phyloP scores from a whole-genome alignment of 92 coral and sea anemone species.

The Galaxea fascicularis region DNA sequence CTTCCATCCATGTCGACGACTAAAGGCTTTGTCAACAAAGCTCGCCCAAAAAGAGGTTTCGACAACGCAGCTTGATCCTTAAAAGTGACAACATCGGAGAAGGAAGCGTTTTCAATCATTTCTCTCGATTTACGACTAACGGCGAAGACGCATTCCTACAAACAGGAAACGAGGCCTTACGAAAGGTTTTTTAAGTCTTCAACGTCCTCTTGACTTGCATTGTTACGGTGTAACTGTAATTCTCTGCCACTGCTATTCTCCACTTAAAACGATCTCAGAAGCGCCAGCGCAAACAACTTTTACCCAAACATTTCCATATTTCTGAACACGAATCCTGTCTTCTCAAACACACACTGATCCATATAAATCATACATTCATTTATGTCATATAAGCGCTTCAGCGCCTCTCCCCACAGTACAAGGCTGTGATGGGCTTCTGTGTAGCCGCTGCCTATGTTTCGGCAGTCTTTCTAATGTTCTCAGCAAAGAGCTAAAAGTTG shows the following conservation, averaged over 20 bases:
- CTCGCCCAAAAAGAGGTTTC: too few species aligned
- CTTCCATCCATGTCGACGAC: too few species aligned
- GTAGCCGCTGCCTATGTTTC: constrained; percentile 78
- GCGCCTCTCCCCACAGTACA: constrained; percentile 84
- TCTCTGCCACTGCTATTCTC: too few species aligned
- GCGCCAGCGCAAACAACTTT: constrained; percentile 10
- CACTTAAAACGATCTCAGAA: not conserved
- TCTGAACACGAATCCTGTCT: not conserved
- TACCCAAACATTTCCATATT: not conserved
- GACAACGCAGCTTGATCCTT: too few species aligned
- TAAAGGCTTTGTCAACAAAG: too few species aligned
- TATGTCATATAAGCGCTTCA: constrained; percentile 58
- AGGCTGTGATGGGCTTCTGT: constrained; percentile 97
- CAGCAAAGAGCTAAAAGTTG: constrained; percentile 78
- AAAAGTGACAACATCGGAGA: too few species aligned
- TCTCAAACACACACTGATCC: not conserved
- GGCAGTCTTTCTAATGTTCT: constrained; percentile 92
- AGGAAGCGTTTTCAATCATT: too few species aligned
- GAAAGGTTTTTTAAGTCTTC: too few species aligned
- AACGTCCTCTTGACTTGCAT: not conserved
- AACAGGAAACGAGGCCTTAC: too few species aligned
- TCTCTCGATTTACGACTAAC: too few species aligned
- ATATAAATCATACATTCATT: not conserved
- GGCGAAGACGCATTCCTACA: too few species aligned
- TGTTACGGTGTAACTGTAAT: not conserved